These are phyloP conservation scores for Drosophila parthenogenetica DNA, from an alignment of 2,888 invertebrate genomes.

Conservation along the genomic window DNA sequence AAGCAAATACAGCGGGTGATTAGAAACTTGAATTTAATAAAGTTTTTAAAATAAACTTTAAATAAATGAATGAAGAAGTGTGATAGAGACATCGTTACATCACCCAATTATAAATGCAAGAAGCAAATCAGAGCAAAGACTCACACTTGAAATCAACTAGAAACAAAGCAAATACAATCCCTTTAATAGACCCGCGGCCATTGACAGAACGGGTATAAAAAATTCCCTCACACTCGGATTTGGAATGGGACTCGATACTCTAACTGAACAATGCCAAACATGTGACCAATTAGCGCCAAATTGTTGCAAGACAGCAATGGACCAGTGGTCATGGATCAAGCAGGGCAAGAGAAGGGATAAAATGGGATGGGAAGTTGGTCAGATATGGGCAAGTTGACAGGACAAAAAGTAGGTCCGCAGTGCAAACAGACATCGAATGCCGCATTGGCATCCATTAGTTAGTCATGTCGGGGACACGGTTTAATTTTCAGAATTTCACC, in stretches of 20 bases:
- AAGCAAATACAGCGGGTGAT: not conserved
- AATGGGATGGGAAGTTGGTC: not conserved
- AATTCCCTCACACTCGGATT: not conserved
- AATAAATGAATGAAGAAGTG: too few species aligned
- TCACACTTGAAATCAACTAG: too few species aligned
- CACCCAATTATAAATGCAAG: too few species aligned
- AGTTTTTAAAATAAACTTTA: too few species aligned
- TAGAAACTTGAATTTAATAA: too few species aligned
- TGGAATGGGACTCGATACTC: conserved; percentile 9
- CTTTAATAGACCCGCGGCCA: conserved; percentile 1
- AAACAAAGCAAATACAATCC: too few species aligned
- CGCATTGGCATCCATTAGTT: conserved; percentile 54
- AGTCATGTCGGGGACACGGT: conserved; percentile 43
- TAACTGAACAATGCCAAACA: conserved; percentile 41
- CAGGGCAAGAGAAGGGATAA: not conserved
- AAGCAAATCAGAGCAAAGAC: too few species aligned
- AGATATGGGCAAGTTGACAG: conserved; percentile 23
- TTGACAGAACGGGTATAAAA: not conserved
- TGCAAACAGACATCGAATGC: conserved; percentile 46
- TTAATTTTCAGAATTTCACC: conserved; percentile 39
- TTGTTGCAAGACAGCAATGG: conserved; percentile 25
- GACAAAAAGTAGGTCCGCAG: conserved; percentile 25
- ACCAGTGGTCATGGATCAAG: not conserved
- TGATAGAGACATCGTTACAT: too few species aligned
- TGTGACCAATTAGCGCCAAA: conserved; percentile 61